Evolutionary conservation across 2,113 vertebrate species (phyloP).

Genomic region (Heterochromis multidens): DNA sequence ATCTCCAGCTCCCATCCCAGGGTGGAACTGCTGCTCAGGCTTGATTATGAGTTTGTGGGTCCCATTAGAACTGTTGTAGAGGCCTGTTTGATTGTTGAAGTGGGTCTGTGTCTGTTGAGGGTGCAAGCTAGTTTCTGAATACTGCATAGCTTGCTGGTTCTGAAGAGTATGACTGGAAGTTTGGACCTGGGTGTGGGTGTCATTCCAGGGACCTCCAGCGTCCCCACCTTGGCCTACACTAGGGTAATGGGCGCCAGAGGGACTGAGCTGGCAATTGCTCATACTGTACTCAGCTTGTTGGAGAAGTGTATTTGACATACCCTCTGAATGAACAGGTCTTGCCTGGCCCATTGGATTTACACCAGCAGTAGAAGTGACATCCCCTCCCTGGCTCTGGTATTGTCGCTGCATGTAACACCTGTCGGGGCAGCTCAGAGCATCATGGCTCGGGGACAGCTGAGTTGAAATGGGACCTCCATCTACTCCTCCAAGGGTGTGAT

Average conservation of each 20-base stretch:
- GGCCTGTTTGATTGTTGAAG: constrained; percentile 64
- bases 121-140: constrained; percentile 61
- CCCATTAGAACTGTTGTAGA: constrained; percentile 57
- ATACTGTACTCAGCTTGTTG: constrained; percentile 80
- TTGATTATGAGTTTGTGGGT: constrained; percentile 82
- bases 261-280: constrained; percentile 82
- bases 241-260: constrained; percentile 74
- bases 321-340: constrained; percentile 49
- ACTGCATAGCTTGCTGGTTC: constrained; percentile 69
- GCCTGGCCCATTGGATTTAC: constrained; percentile 47
- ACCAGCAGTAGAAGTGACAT: constrained; percentile 39
- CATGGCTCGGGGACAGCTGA: constrained; percentile 71
- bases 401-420: constrained; percentile 68
- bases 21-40: constrained; percentile 87
- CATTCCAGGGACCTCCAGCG: constrained; percentile 69
- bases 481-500: constrained; percentile 55
- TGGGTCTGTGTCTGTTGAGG: constrained; percentile 58
- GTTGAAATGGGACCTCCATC: constrained; percentile 51
- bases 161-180: constrained; percentile 56
- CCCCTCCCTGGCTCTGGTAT: constrained; percentile 62
- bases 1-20: constrained; percentile 66
- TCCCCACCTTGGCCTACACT: constrained; percentile 51
- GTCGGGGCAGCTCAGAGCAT: constrained; percentile 69
- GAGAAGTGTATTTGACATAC: constrained; percentile 71
- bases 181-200: constrained; percentile 63